Evolutionary conservation across 2,797 vertebrate species (phyloP).

Genomic region (Paedocypris micromegethes): DNA sequence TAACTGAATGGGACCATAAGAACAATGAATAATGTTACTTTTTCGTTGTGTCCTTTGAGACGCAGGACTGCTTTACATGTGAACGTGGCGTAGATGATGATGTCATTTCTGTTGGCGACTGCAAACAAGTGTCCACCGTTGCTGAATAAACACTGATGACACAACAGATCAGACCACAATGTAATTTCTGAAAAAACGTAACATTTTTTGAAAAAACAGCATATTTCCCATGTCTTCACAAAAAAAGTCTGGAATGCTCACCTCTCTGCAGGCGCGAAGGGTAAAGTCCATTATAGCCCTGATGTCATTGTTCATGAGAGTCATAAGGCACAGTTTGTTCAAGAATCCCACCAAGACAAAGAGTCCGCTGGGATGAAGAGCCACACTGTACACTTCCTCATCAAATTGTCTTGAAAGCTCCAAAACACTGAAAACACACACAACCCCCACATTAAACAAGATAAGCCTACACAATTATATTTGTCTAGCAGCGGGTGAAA

Average conservation of each 20-base stretch:
- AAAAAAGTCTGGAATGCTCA: conserved; percentile 47
- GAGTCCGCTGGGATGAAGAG: conserved; percentile 86
- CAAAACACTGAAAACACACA: conserved; percentile 60
- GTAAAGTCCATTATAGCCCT: conserved; percentile 80
- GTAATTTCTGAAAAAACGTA: too few species aligned
- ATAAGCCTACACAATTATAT: too few species aligned
- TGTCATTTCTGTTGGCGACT: conserved; percentile 84
- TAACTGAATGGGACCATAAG: too few species aligned
- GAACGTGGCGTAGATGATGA: conserved; percentile 83
- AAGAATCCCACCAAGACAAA: conserved; percentile 88
- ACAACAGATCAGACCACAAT: too few species aligned
- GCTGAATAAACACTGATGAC: conserved; percentile 82
- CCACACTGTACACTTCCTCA: conserved; percentile 79
- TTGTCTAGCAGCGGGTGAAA: too few species aligned
- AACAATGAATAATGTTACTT: conserved; percentile 63
- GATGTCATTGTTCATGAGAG: conserved; percentile 84
- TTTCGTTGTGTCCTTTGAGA: conserved; percentile 89
- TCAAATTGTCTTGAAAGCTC: conserved; percentile 86
- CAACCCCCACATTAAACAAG: too few species aligned
- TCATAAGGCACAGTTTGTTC: conserved; percentile 87
- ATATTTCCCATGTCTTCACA: not conserved
- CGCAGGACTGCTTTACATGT: conserved; percentile 82
- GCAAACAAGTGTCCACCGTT: conserved; percentile 91
- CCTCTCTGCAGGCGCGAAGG: conserved; percentile 84
- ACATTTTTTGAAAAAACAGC: not conserved